Conservation (phyloP, 2,113 vertebrate species). For the Macaca fascicularis region T2T-MFA8v1.1 NC_088375.1:22821001-22821500, state of each 20-base stretch:
- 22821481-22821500: not conserved
- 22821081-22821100: constrained; percentile 28
- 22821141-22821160: constrained; percentile 42
- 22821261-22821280: constrained; percentile 49
- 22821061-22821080: constrained; percentile 74
- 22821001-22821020: constrained; percentile 69
- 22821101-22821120: constrained; percentile 5
- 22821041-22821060: constrained; percentile 57
- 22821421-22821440: not conserved
- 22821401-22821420: not conserved
- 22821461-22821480: not conserved
- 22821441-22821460: not conserved
- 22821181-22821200: not conserved
- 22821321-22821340: not conserved
- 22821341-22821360: not conserved
- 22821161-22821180: not conserved
- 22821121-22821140: not conserved
- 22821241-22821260: constrained; percentile 81
- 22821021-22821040: constrained; percentile 60
- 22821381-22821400: not conserved
- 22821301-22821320: constrained; percentile 67
- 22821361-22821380: not conserved
- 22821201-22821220: not conserved
- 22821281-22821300: constrained; percentile 56
- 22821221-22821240: constrained; percentile 82